phyloP scores from a whole-genome alignment of 2,888 invertebrate genomes.

The Philereme transversata region DNA sequence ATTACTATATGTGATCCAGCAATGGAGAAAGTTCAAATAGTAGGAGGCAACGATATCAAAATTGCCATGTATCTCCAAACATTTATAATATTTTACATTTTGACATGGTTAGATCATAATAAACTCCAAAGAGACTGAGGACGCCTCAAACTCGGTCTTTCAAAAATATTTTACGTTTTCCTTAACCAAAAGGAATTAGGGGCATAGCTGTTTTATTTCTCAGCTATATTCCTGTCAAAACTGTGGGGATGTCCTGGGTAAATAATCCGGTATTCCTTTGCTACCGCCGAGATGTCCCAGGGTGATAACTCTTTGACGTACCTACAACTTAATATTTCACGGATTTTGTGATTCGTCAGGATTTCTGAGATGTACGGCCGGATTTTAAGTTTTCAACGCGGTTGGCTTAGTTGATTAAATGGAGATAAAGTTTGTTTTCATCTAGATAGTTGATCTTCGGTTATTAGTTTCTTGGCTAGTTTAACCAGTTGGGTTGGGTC shows the following conservation, averaged over 20 bases:
- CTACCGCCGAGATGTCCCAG: slow-evolving; percentile 35
- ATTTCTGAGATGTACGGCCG: slow-evolving; percentile 13
- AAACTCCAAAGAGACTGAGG: too few species aligned
- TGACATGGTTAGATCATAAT: too few species aligned
- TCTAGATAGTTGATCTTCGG: not conserved
- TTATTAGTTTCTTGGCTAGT: not conserved
- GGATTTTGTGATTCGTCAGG: slow-evolving; percentile 31
- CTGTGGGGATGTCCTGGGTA: slow-evolving; percentile 22
- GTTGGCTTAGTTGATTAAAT: not conserved
- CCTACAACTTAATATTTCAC: slow-evolving; percentile 41
- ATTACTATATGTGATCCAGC: too few species aligned
- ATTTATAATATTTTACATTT: too few species aligned
- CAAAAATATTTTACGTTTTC: too few species aligned
- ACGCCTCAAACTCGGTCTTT: too few species aligned
- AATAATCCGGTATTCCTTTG: slow-evolving; percentile 35
- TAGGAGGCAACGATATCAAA: too few species aligned
- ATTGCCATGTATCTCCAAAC: too few species aligned
- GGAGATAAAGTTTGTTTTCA: not conserved
- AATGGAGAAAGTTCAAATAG: too few species aligned
- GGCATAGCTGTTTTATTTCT: not conserved
- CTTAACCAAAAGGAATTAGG: too few species aligned
- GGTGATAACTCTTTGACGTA: slow-evolving; percentile 40
- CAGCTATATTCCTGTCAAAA: slow-evolving; percentile 15
- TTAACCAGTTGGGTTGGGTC: too few species aligned
- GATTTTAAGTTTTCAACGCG: slow-evolving; percentile 1